phyloP scores from a whole-genome alignment of 2,113 vertebrate species.

The Uropsilus gracilis region DNA sequence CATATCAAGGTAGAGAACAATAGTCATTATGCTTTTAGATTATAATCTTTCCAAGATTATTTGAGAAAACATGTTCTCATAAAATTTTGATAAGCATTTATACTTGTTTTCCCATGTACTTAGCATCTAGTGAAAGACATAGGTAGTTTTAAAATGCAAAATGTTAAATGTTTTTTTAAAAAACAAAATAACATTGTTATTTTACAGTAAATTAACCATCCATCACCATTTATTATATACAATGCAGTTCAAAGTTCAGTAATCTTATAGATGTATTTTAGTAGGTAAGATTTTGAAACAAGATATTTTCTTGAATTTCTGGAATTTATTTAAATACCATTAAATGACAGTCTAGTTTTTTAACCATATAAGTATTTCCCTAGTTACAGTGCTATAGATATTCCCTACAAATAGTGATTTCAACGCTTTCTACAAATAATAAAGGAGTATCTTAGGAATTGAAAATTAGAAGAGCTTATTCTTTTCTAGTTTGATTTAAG shows the following conservation, averaged over 20 bases:
- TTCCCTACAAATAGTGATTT: not conserved
- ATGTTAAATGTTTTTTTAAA: not conserved
- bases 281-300: not conserved
- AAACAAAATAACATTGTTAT: not conserved
- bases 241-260: not conserved
- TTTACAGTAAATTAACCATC: not conserved
- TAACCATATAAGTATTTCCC: not conserved
- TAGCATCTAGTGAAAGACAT: not conserved
- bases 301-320: constrained; percentile 32
- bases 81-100: not conserved
- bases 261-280: not conserved
- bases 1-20: not conserved
- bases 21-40: too few species aligned
- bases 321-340: not conserved
- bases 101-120: not conserved
- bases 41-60: not conserved
- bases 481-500: constrained; percentile 12
- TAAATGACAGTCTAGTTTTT: not conserved
- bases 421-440: not conserved
- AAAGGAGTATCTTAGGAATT: not conserved
- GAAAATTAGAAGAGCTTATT: not conserved
- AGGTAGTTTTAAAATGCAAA: too few species aligned
- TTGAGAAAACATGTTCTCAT: not conserved
- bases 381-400: not conserved
- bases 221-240: not conserved